These are phyloP conservation scores for Tokudaia tokunoshimensis DNA, from an alignment of 2,797 vertebrate species.

Conservation along the genomic window DNA sequence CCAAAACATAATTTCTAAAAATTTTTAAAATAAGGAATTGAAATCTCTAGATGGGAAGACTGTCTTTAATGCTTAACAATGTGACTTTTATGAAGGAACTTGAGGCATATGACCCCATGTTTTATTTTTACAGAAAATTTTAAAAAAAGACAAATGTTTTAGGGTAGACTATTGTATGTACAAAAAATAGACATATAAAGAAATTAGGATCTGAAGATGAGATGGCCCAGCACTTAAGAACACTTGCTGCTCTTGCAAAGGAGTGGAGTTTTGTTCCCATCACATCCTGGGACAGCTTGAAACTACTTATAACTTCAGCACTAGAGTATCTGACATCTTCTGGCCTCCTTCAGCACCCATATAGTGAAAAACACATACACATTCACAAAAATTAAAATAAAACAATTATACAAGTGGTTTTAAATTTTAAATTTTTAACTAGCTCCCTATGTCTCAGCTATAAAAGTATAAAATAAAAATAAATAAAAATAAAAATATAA, in stretches of 20 bases:
- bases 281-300: neutral
- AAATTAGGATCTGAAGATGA: neutral
- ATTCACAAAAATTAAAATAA: neutral
- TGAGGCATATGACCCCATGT: neutral
- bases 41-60: neutral
- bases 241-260: neutral
- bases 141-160: neutral
- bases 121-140: constrained; percentile 51
- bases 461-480: neutral
- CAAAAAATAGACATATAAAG: neutral
- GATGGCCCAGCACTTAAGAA: neutral
- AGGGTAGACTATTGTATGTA: neutral
- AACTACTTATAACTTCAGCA: neutral
- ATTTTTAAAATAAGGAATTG: neutral
- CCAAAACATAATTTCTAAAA: neutral
- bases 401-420: neutral
- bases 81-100: constrained; percentile 23
- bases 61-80: constrained; percentile 17
- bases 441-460: neutral
- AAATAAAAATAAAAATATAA: too few species aligned
- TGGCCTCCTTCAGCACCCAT: neutral
- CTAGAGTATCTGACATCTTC: neutral
- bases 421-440: constrained; percentile 31
- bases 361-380: neutral
- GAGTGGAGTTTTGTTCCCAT: neutral